These are phyloP conservation scores for Coelinius sp. DNA, from an alignment of 2,888 invertebrate species.

Conservation along the genomic window DNA sequence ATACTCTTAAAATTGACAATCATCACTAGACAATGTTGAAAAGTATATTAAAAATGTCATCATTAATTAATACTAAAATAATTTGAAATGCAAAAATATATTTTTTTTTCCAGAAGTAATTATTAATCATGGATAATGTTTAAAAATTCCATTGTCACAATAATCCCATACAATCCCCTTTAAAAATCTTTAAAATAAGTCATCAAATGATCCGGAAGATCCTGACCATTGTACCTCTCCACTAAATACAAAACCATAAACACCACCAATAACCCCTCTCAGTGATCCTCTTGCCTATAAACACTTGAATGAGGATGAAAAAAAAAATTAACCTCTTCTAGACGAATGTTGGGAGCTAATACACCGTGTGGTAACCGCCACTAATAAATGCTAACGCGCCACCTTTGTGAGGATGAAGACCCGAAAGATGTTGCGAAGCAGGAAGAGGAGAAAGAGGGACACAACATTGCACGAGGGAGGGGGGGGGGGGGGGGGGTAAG, in stretches of 20 bases:
- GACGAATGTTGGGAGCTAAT: conserved; percentile 31
- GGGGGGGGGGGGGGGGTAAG: neutral
- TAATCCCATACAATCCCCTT: neutral
- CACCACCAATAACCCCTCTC: neutral
- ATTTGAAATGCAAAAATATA: no score
- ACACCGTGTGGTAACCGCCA: conserved; percentile 41
- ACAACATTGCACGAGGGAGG: neutral
- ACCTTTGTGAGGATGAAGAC: conserved; percentile 51
- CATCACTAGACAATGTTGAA: no score
- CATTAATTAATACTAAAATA: no score
- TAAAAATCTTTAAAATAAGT: neutral
- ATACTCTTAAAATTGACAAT: no score
- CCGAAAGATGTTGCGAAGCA: conserved; percentile 38
- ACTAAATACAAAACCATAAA: neutral
- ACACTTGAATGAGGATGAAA: conserved; percentile 1
- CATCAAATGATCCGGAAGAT: neutral
- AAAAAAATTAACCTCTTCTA: conserved; percentile 7
- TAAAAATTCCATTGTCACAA: no score
- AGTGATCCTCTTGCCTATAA: neutral
- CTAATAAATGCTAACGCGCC: conserved; percentile 53
- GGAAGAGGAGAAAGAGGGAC: conserved; percentile 18
- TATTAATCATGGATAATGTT: no score
- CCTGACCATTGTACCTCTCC: neutral
- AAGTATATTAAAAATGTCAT: no score
- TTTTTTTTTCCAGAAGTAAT: no score